Conservation (phyloP, 2,113 vertebrate genomes). For the Oncorhynchus mykiss region DNA sequence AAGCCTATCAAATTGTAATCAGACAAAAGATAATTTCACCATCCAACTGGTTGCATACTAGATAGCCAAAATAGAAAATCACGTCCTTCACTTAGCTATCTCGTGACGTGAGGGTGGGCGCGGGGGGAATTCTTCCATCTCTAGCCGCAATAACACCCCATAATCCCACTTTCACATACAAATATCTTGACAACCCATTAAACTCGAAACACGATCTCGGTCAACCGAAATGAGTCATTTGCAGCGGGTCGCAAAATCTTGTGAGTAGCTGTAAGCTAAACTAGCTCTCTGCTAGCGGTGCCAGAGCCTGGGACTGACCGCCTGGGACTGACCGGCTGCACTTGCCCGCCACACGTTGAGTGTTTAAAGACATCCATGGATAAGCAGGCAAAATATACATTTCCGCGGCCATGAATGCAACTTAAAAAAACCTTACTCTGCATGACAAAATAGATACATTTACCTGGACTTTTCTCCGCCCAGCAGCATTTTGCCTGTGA, state of each 20-base stretch:
- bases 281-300: neutral
- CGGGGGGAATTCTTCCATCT: too few species aligned
- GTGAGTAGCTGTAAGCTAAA: neutral
- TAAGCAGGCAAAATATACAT: neutral
- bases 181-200: neutral
- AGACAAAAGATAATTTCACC: too few species aligned
- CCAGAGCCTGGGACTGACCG: neutral
- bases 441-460: slow-evolving; percentile 8
- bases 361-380: neutral
- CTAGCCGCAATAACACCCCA: too few species aligned
- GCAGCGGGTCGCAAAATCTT: neutral
- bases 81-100: too few species aligned
- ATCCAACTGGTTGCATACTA: too few species aligned
- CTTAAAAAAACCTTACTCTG: neutral
- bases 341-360: slow-evolving; percentile 4
- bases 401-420: neutral
- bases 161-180: too few species aligned
- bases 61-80: too few species aligned
- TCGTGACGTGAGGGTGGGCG: too few species aligned
- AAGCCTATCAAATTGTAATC: too few species aligned
- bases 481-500: slow-evolving; percentile 88
- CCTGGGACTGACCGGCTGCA: neutral
- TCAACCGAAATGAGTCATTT: neutral
- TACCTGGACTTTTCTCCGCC: slow-evolving; percentile 88
- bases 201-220: neutral